Conservation (phyloP, 2,888 invertebrate genomes). For the Copidosoma aretas region DNA sequence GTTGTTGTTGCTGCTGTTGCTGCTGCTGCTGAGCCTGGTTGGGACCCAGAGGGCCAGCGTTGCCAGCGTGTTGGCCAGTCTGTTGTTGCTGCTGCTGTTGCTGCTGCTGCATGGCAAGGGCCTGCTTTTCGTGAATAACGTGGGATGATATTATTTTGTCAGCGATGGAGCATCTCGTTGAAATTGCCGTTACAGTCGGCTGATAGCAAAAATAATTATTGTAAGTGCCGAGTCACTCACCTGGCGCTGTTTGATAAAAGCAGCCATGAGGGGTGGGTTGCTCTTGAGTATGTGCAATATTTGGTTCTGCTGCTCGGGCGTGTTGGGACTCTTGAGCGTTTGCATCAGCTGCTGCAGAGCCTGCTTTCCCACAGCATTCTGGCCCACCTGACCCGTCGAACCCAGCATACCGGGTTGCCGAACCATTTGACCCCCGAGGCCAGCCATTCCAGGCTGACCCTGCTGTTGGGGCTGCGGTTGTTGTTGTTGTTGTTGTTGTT, state of each 20-base stretch:
- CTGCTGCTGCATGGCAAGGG: slow-evolving; percentile 56
- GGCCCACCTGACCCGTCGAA: slow-evolving; percentile 62
- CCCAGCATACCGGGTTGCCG: slow-evolving; percentile 58
- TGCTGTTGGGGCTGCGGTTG: slow-evolving; percentile 63
- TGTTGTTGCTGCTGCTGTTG: slow-evolving; percentile 58
- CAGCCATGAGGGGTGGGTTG: slow-evolving; percentile 94
- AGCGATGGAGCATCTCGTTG: too few species aligned
- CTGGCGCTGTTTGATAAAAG: slow-evolving; percentile 89
- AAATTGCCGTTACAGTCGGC: neutral
- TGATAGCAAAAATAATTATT: slow-evolving; percentile 9
- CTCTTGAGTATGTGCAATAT: slow-evolving; percentile 88
- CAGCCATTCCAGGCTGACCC: slow-evolving; percentile 55
- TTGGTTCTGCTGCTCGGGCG: slow-evolving; percentile 91
- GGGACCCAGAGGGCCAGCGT: slow-evolving; percentile 55
- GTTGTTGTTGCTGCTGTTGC: slow-evolving; percentile 62
- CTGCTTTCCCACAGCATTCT: slow-evolving; percentile 67
- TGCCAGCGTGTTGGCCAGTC: slow-evolving; percentile 55
- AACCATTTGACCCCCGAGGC: slow-evolving; percentile 57
- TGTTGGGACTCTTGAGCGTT: slow-evolving; percentile 87
- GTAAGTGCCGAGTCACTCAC: slow-evolving; percentile 57
- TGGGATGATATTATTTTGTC: neutral
- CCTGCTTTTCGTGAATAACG: slow-evolving; percentile 38
- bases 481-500: slow-evolving; percentile 62
- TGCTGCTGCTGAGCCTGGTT: slow-evolving; percentile 64
- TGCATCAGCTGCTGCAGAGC: slow-evolving; percentile 82